Percentiles rank a stretch among this genome's conserved stretches.
phyloP scores from a whole-genome alignment of 1,140 invertebrate species.

The Calliphora vicina region DNA sequence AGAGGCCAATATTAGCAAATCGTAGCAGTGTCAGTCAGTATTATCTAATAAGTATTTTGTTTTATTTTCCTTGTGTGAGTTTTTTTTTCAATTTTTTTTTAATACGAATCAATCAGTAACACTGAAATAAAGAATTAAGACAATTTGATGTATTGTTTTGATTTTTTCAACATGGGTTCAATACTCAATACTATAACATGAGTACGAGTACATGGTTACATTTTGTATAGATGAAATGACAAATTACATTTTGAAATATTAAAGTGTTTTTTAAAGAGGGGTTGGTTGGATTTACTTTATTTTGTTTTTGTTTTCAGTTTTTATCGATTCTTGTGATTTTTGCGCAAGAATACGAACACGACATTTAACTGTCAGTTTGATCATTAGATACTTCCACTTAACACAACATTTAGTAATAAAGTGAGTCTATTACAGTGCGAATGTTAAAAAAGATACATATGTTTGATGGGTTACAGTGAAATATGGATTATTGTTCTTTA shows the following conservation, averaged over 20 bases:
- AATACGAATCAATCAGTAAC: constrained; percentile 60
- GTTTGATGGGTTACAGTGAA: neutral
- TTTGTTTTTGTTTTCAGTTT: neutral
- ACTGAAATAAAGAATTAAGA: constrained; percentile 22
- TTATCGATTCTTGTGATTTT: neutral
- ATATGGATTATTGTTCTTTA: neutral
- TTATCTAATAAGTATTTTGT: neutral
- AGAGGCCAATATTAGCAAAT: neutral
- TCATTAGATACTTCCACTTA: constrained; percentile 9
- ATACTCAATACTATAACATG: constrained; percentile 25
- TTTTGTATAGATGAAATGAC: constrained; percentile 12
- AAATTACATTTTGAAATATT: constrained; percentile 6
- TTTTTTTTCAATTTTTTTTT: constrained; percentile 26
- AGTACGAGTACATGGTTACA: neutral
- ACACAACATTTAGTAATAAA: neutral
- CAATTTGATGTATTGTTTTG: constrained; percentile 57
- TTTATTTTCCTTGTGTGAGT: no score
- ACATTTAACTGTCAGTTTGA: constrained; percentile 46
- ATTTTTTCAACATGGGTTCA: constrained; percentile 40
- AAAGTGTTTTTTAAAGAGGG: neutral
- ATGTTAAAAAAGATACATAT: neutral
- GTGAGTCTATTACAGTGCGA: neutral
- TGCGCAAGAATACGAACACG: constrained; percentile 48
- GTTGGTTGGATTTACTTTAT: neutral
- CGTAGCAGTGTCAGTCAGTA: neutral